Base-by-base conservation (phyloP, 2,797 vertebrate genomes). In the Microctenopoma lineatum region DNA sequence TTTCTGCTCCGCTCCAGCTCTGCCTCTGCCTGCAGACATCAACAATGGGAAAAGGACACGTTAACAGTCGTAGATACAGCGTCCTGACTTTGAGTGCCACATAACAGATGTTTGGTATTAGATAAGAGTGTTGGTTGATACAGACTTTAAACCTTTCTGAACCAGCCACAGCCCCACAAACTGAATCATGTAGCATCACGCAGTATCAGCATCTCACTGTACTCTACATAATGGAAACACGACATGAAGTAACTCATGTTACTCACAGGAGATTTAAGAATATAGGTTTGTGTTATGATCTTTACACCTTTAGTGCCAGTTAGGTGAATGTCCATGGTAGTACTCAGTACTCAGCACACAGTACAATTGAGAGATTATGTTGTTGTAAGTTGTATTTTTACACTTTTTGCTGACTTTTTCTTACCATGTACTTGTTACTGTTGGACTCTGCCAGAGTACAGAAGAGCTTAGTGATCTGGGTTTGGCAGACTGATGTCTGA, bases 11-110 rank as follows among this genome's bases (percentile, higher is more conserved):
- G 57, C 21, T 50, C 1, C 45, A 52, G 56, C 41, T 45, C 44
- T 14, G 36, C 46, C 48, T 63, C 54, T 67, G 32, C 45, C 78
- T 51, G 52, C 42, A 46, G 45, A 50, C 38, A 38, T 57, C 64
- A 41, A 25, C 45, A 25, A 53, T 55, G 14, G 51, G 26, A 29
- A 52, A 39, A 36, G 34, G 62, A 75, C 54, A 13, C 7, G 46
- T 48, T 46, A 54, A 34, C 32, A 25, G 15, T 55, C 47, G 51
- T 4, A 14, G 54, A 46, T 14, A 29, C 39, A 21, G 27, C 57
- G 48, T 63, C n/a, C 59, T 59, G 59, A 52, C 25, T 21, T 41
- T 29, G 13, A 57, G 38, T 39, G 51, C 47, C 27, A 29, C 21
- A 7, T 3, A 36, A 52, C 2, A 11, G 14, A 25, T 36, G 7